These are phyloP conservation scores for Bryconaethiops microstoma DNA, from an alignment of 2,797 vertebrate genomes.

Conservation along the genomic window DNA sequence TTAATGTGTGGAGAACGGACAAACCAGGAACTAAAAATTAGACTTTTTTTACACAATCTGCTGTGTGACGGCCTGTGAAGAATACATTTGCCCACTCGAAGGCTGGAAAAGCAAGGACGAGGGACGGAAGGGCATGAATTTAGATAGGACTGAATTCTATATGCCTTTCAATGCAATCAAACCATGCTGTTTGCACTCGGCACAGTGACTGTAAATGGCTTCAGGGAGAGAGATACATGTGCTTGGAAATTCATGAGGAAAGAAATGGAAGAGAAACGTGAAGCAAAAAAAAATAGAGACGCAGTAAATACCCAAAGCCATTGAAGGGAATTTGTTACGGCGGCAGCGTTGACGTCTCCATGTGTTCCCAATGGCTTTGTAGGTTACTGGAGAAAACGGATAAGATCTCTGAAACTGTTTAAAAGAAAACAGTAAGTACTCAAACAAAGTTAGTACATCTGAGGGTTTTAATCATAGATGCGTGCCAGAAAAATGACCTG, in stretches of 20 bases:
- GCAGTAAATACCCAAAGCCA: not conserved
- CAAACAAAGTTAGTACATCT: not conserved
- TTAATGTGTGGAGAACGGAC: not conserved
- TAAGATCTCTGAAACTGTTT: not conserved
- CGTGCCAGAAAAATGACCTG: too few relatives aligned
- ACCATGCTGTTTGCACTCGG: constrained; percentile 23
- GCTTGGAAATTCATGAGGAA: constrained; percentile 22
- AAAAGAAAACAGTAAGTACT: not conserved
- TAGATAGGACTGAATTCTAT: constrained; percentile 34
- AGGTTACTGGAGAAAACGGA: not conserved
- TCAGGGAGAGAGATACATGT: constrained; percentile 20
- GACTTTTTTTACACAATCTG: constrained; percentile 21
- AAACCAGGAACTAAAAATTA: constrained; percentile 4
- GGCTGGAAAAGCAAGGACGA: constrained; percentile 18
- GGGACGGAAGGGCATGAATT: constrained; percentile 32
- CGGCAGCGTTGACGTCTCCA: not conserved
- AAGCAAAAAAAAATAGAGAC: not conserved
- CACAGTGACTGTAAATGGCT: constrained; percentile 37
- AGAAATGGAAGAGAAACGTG: not conserved
- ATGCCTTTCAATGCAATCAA: constrained; percentile 42
- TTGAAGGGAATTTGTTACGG: not conserved
- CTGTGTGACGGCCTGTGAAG: constrained; percentile 20
- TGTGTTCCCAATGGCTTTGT: not conserved
- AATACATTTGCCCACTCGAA: constrained; percentile 7
- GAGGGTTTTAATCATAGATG: not conserved